phyloP scores from a whole-genome alignment of 2,113 vertebrate genomes.

The Halichoeres trimaculatus region DNA sequence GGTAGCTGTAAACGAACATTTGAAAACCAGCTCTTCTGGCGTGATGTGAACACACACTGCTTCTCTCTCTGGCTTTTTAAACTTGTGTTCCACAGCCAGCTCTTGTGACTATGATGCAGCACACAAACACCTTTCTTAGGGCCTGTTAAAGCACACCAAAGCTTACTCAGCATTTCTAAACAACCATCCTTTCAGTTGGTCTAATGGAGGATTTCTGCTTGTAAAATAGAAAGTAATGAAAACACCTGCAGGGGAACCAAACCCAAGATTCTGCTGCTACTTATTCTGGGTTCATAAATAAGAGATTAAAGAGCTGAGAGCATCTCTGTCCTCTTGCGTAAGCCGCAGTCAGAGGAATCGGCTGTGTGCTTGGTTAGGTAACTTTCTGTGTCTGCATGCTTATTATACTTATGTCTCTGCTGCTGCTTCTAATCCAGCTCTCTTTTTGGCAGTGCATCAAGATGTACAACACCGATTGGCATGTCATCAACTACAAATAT shows the following conservation, averaged over 20 bases:
- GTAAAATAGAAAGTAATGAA: conserved; percentile 23
- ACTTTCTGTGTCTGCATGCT: background rate
- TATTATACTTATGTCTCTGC: background rate
- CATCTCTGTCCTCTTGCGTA: background rate
- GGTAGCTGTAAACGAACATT: conserved; percentile 29
- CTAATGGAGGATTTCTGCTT: conserved; percentile 12
- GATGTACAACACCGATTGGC: conserved; percentile 96
- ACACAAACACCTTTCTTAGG: conserved; percentile 29
- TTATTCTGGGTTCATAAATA: conserved; percentile 4
- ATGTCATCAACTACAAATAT: conserved; percentile 95
- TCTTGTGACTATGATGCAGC: conserved; percentile 32
- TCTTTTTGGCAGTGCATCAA: conserved; percentile 92
- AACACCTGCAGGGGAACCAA: background rate
- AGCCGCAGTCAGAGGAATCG: conserved; percentile 19
- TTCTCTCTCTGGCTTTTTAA: conserved; percentile 26
- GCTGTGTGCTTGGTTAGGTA: background rate
- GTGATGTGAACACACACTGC: background rate
- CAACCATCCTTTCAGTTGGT: conserved; percentile 35
- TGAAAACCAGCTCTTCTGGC: conserved; percentile 36
- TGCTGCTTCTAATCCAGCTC: conserved; percentile 52
- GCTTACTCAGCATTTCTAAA: conserved; percentile 39
- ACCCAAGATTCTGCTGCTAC: background rate
- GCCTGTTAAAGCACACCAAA: conserved; percentile 11
- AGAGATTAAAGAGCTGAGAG: background rate
- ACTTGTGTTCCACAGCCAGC: conserved; percentile 27